Base-by-base conservation (phyloP, 2,888 invertebrate species). In the Drosophila melanosoma region DNA sequence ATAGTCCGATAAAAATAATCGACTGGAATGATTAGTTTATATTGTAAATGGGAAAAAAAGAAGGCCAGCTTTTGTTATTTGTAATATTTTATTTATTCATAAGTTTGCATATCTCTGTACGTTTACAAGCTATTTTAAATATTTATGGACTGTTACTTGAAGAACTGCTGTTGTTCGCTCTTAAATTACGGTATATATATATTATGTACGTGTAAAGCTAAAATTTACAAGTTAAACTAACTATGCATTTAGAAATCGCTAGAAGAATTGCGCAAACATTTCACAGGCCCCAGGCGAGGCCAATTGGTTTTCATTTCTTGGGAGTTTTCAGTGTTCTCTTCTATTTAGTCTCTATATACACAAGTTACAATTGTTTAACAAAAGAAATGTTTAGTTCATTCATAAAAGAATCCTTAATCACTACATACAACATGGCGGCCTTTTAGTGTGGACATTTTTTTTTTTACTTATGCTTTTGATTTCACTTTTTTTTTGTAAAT, bases 201-300 rank as follows among this genome's bases (percentile, higher is more conserved):
- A 26, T 56, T 56, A 71, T 78, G 68, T 82, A 85, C 48, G 65
- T 72, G 89, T 91, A 91, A 91, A 91, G 90, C 91, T 91, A 91
- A 85, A 91, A 91, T 91, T 91, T 91, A 90, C 84, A 90, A 86
- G 82, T 82, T 87, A 83, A 84, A 85, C 84, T 86, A 85, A 85
- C 88, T 87, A 83, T 81, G 87, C 76, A 82, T 81, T 74, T 75
- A 60, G 79, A 83, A 81, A 82, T 74, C 73, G 79, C 77, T 77
- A 74, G 72, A 80, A 87, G 74, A 70, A 62, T 67, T 68, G 70
- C 62, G 71, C 58, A 65, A 66, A 68, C 67, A 75, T 71, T 80
- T 75, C 57, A 66, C 69, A 71, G 57, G 77, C 77, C 77, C 74
- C 76, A 52, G 64, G 72, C 77, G 80, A 83, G 83, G 75, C 69